Percentiles rank a stretch among this genome's conserved stretches.
These are phyloP conservation scores for Heteropelma amictum DNA, from an alignment of 2,888 invertebrate genomes.

Conservation along the genomic window DNA sequence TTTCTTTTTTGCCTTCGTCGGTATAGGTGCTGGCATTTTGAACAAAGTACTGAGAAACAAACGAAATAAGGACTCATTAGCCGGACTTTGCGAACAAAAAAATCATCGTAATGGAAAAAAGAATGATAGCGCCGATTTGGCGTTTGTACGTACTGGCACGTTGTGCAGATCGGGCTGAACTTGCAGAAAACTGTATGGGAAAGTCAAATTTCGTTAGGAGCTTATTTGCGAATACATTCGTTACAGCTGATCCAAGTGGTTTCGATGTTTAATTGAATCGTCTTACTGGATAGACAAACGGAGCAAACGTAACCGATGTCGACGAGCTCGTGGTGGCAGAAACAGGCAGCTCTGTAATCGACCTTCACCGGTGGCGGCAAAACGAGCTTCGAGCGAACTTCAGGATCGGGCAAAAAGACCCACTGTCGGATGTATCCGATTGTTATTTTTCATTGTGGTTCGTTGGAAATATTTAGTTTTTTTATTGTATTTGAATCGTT, in stretches of 20 bases:
- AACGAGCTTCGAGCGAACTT: conserved; percentile 88
- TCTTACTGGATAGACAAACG: conserved; percentile 94
- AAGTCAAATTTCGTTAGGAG: too few species aligned
- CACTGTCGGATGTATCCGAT: conserved; percentile 86
- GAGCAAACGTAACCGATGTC: conserved; percentile 99
- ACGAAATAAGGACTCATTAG: neutral
- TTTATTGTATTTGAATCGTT: too few species aligned
- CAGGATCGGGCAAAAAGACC: conserved; percentile 94
- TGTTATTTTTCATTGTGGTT: too few species aligned
- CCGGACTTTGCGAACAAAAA: neutral
- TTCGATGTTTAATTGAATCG: conserved; percentile 3
- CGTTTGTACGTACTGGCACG: conserved; percentile 91
- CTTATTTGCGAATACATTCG: conserved; percentile 19
- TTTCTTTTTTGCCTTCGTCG: conserved; percentile 89
- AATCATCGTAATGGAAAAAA: neutral
- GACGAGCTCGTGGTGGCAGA: conserved; percentile 96
- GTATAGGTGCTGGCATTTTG: conserved; percentile 90
- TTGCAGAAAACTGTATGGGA: conserved; percentile 92
- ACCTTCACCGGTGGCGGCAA: conserved; percentile 94
- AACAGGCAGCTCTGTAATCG: conserved; percentile 98
- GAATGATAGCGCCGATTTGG: neutral
- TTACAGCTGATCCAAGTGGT: neutral
- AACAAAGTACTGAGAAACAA: conserved; percentile 89
- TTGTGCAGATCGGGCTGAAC: conserved; percentile 98
- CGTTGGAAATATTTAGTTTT: too few species aligned